These are phyloP conservation scores for Zeugodacus cucurbitae DNA, from an alignment of 1,140 invertebrate genomes.

Conservation along the genomic window DNA sequence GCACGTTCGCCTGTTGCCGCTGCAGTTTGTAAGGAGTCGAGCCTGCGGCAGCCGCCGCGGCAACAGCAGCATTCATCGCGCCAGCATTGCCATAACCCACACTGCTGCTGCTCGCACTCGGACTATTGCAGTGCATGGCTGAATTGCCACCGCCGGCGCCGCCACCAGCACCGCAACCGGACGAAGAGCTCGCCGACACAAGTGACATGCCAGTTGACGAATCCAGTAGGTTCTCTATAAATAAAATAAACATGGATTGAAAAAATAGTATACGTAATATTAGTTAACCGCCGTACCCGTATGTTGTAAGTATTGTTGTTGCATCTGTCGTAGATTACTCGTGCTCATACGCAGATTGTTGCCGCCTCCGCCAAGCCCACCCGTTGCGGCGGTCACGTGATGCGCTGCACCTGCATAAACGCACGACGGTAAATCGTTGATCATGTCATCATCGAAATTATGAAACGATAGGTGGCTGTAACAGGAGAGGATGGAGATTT, in stretches of 20 bases:
- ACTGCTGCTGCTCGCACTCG: constrained; percentile 55
- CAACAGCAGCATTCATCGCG: constrained; percentile 68
- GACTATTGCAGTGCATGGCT: constrained; percentile 60
- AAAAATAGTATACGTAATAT: not conserved
- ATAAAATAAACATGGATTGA: not conserved
- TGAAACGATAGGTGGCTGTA: constrained; percentile 62
- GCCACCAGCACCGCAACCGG: not conserved
- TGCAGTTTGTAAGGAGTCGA: constrained; percentile 87
- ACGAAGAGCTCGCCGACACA: constrained; percentile 42
- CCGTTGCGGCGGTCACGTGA: constrained; percentile 36
- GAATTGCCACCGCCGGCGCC: constrained; percentile 43
- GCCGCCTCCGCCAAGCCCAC: constrained; percentile 46
- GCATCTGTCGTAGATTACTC: constrained; percentile 61
- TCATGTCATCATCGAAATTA: constrained; percentile 63
- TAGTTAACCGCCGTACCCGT: constrained; percentile 35
- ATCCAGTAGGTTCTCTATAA: constrained; percentile 56
- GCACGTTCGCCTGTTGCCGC: constrained; percentile 89
- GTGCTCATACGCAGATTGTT: constrained; percentile 54
- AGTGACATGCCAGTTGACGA: constrained; percentile 54
- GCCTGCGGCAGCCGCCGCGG: constrained; percentile 78
- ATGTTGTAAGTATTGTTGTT: constrained; percentile 64
- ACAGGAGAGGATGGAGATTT: too few species aligned
- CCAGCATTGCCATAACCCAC: constrained; percentile 68
- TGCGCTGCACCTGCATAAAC: constrained; percentile 62
- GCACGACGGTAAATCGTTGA: constrained; percentile 64